phyloP scores from a whole-genome alignment of 2,113 vertebrate genomes.

The Microtus montanus region DNA sequence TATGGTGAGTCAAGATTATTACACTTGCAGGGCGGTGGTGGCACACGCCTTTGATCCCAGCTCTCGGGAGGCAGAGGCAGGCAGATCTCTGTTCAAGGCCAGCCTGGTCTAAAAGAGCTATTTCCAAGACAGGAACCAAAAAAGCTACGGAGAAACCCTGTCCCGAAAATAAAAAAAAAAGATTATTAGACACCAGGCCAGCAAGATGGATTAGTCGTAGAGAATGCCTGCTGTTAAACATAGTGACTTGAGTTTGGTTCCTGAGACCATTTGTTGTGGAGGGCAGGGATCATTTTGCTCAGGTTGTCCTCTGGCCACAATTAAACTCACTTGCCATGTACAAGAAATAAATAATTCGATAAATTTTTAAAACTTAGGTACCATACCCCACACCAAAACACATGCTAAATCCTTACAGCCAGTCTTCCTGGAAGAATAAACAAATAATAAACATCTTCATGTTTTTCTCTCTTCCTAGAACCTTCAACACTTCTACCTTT shows the following conservation, averaged over 20 bases:
- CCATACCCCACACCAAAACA: not conserved
- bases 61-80: too few relatives aligned
- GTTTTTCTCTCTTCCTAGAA: not conserved
- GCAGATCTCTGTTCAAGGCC: too few relatives aligned
- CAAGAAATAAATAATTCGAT: not conserved
- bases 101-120: too few relatives aligned
- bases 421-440: not conserved
- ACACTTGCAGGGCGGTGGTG: not conserved
- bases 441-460: not conserved
- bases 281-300: not conserved
- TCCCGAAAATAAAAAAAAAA: not conserved
- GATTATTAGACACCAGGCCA: not conserved
- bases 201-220: not conserved
- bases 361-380: not conserved
- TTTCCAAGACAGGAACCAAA: too few relatives aligned
- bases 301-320: not conserved
- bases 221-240: not conserved
- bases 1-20: not conserved
- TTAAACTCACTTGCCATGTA: not conserved
- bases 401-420: rapidly evolving
- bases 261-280: not conserved
- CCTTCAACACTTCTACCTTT: not conserved
- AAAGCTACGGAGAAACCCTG: too few relatives aligned
- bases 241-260: not conserved
- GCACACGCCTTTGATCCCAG: too few relatives aligned